These are phyloP conservation scores for Malurus leucopterus DNA, from an alignment of 2,797 vertebrate genomes.

Conservation along the genomic window DNA sequence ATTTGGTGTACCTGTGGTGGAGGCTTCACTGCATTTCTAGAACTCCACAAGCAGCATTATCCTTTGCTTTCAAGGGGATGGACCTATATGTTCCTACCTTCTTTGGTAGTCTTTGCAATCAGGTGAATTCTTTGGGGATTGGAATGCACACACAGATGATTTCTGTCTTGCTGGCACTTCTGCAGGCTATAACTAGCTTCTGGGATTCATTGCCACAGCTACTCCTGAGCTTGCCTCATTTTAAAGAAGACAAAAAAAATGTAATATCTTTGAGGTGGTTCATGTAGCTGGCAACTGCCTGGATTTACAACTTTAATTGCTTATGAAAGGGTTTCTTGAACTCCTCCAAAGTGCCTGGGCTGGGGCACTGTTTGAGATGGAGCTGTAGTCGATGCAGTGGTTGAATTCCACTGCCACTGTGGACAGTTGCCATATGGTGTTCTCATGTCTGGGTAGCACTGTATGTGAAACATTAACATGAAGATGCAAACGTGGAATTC, in stretches of 20 bases:
- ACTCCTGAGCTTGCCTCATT: not conserved
- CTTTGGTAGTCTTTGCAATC: not conserved
- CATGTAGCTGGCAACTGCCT: not conserved
- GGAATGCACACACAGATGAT: not conserved
- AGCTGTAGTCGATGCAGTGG: not conserved
- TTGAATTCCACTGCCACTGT: not conserved
- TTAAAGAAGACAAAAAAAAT: not conserved
- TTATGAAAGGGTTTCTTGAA: not conserved
- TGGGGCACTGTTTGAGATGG: not conserved
- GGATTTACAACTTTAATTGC: not conserved
- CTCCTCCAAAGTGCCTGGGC: not conserved
- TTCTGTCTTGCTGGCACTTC: not conserved
- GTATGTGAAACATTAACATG: not conserved
- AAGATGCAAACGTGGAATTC: not conserved
- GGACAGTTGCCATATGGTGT: not conserved
- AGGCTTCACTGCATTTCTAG: not conserved
- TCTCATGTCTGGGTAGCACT: not conserved
- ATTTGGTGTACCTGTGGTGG: not conserved
- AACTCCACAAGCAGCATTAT: not conserved
- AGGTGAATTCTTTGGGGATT: not conserved
- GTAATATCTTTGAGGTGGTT: not conserved
- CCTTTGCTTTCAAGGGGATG: not conserved
- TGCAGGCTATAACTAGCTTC: not conserved
- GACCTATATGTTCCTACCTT: constrained; percentile 16
- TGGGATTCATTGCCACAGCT: not conserved